phyloP scores from a whole-genome alignment of 1,140 invertebrate genomes.

The roundworm (Caenorhabditis elegans) region DNA sequence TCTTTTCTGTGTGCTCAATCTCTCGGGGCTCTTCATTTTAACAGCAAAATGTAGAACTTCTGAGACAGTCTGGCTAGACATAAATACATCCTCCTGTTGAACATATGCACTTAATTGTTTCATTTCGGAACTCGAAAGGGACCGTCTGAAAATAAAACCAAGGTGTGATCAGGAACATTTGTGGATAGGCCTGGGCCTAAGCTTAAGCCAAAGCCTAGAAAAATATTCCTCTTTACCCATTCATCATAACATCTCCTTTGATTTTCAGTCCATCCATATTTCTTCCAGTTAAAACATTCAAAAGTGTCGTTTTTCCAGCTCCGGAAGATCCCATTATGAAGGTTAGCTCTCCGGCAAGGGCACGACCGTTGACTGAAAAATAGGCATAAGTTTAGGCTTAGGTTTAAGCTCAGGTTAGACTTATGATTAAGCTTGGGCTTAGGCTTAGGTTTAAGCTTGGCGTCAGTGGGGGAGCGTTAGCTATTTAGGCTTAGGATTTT shows the following conservation, averaged over 20 bases:
- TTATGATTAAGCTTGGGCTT: too few species aligned
- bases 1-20: background rate
- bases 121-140: conserved; percentile 7
- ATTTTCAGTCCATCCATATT: conserved; percentile 74
- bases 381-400: too few species aligned
- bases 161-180: background rate
- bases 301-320: conserved; percentile 88
- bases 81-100: conserved; percentile 71
- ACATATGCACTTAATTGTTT: conserved; percentile 68
- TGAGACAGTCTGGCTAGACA: conserved; percentile 69
- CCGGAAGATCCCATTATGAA: conserved; percentile 87
- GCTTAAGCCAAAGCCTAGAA: too few species aligned
- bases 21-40: conserved; percentile 1
- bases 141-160: conserved; percentile 53
- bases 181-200: too few species aligned
- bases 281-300: conserved; percentile 84
- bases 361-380: conserved; percentile 78
- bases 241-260: conserved; percentile 72
- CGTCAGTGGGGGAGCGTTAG: too few species aligned
- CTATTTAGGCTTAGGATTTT: too few species aligned
- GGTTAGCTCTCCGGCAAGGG: conserved; percentile 82
- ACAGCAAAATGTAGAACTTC: conserved; percentile 68
- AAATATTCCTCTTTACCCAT: too few species aligned
- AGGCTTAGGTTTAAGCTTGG: too few species aligned
- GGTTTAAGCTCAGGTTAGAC: too few species aligned